Evolutionary conservation across 1,140 invertebrate species (phyloP), one percentile per base, ranked within the genome.

Genomic region (Drosophila sp.): DNA sequence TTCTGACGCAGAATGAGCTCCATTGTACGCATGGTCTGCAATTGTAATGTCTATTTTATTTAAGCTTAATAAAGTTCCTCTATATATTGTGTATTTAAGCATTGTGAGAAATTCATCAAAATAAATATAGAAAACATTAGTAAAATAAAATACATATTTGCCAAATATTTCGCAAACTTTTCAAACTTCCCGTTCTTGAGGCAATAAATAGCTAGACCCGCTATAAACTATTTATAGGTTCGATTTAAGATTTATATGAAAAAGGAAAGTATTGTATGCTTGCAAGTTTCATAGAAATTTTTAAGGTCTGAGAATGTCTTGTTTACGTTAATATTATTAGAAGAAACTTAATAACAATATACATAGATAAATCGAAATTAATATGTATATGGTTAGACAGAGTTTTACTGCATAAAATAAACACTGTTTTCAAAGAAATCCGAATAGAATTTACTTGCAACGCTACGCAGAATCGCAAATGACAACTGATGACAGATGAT

Each of bases 1-100:
- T 94, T 94, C 92, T 94, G 93, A 89, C 93, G 93, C 92, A 96
- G 92, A 89, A 94, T 94, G 90, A 94, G 94, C 94, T 97, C 96
- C 94, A 97, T 93, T 91, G 93, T 92, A 92, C 94, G 94, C 92
- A 93, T 93, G 75, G 91, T 93, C 94, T 95, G 93, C 89, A 94
- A 94, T 70, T 87, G 74, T 61, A 90, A 83, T 80, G 71, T 46
- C 29, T 32, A 54, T 54, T 62, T 61, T 54, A 56, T 54, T 66
- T 50, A 34, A 34, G 7, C 29, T 63, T 38, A 34, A 61, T 18
- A 50, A 40, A 40, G 9, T 46, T 46, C 41, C 56, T 50, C 14
- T 53, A 48, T 40, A 67, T 48, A 34, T 50, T 27, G 46, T 32
- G 46, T 50, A 7, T 27, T 8, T 50, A 50, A 50, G 46, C 46